phyloP scores from a whole-genome alignment of 1,140 invertebrate species.

The Macrobrachium nipponense region DNA sequence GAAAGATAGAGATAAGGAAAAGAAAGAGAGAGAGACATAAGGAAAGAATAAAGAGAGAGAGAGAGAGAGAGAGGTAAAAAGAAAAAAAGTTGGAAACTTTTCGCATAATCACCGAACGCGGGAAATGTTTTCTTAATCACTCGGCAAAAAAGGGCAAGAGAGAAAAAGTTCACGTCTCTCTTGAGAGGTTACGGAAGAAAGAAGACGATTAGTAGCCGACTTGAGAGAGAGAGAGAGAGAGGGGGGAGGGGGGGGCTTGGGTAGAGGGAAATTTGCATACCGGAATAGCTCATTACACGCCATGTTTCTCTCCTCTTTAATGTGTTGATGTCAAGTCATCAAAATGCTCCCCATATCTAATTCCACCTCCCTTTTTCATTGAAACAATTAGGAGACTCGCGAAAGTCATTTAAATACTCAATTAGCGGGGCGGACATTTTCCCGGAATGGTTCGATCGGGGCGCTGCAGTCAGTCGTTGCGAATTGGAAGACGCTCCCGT shows the following conservation, averaged over 20 bases:
- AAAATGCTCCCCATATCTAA: conserved; percentile 50
- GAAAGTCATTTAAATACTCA: conserved; percentile 54
- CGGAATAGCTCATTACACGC: conserved; percentile 28
- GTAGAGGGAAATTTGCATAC: conserved; percentile 8
- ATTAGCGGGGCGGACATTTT: conserved; percentile 11
- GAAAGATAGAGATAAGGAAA: neutral
- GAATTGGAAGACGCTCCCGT: neutral
- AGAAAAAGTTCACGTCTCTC: too few relatives aligned
- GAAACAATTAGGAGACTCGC: conserved; percentile 51
- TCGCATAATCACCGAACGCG: too few relatives aligned
- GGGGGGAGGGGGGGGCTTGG: too few relatives aligned
- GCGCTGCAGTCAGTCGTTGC: neutral
- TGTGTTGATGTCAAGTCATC: conserved; percentile 51
- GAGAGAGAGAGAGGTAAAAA: neutral
- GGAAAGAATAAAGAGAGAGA: neutral
- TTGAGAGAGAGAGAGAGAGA: too few relatives aligned
- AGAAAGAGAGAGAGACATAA: neutral
- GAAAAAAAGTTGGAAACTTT: too few relatives aligned
- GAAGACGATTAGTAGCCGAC: too few relatives aligned
- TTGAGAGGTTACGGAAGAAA: too few relatives aligned
- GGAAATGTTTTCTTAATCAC: too few relatives aligned
- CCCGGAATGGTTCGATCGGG: neutral
- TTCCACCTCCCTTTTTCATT: conserved; percentile 43
- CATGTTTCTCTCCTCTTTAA: conserved; percentile 42
- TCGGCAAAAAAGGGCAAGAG: too few relatives aligned